Base-by-base conservation (phyloP, 2,888 invertebrate species). In the Nudaria mundana region DNA sequence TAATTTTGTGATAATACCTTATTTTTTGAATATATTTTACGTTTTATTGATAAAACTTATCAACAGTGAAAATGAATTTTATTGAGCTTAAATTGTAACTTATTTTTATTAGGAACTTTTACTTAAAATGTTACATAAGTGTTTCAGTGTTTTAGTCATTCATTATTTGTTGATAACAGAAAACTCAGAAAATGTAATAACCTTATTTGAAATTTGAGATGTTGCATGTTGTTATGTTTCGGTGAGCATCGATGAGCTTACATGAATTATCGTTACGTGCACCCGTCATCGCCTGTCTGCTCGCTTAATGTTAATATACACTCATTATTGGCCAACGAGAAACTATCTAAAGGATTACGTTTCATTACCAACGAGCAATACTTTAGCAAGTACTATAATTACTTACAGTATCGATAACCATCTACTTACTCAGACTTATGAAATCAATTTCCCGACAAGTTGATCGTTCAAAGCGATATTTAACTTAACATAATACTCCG, bases 231-330 rank as follows among this genome's bases (percentile, higher is more conserved):
- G n/a, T n/a, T n/a, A n/a, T n/a, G n/a, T n/a, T n/a, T n/a, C n/a
- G n/a, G n/a, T 39, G 16, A 3, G 42, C 33, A 52, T 48, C 46
- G 43, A 42, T 50, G 48, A 44, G 45, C 37, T 48, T 42, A 47
- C 61, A 65, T 63, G 56, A 56, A 60, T 65, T 60, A 66, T 60
- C 48, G 51, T 51, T 40, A 42, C 58, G 8, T 23, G 23, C 32
- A 15, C 14, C 15, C 23, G 14, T 15, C 32, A 24, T 2, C 32
- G 23, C 15, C 32, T 33, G 32, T 24, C 24, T 23, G 22, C 14
- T n/a, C 31, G 22, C 14, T 31, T 10, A 31, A 5, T 31, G 28
- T 31, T 10, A 31, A 5, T 31, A 32, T n/a, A 11, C n/a, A 14
- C 3, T 32, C 30, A 32, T n/a, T n/a, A n/a, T 20, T 32, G 15